phyloP scores from a whole-genome alignment of 2,113 vertebrate genomes.

The Cyanoramphus novaezelandiae region DNA sequence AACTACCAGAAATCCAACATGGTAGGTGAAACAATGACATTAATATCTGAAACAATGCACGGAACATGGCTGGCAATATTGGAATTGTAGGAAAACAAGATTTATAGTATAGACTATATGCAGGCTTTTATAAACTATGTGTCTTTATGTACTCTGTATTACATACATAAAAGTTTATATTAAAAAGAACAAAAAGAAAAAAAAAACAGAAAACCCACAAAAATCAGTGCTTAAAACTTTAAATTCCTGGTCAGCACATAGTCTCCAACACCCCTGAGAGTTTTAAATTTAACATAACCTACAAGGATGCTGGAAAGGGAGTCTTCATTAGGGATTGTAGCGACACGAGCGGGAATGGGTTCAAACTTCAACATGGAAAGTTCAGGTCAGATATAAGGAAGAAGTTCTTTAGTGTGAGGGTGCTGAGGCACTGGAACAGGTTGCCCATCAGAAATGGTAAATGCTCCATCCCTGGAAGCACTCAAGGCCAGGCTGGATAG shows the following conservation, averaged over 20 bases:
- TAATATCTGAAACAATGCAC: background rate
- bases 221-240: background rate
- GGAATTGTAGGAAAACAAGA: background rate
- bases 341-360: background rate
- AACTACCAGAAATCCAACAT: slow-evolving; percentile 60
- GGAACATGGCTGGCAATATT: background rate
- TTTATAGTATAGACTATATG: background rate
- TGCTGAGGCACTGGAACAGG: background rate
- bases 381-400: background rate
- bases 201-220: background rate
- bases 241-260: background rate
- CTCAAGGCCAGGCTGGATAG: background rate
- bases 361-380: background rate
- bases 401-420: background rate
- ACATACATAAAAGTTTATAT: background rate
- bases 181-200: background rate
- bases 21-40: background rate
- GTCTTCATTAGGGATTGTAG: background rate
- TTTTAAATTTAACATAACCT: background rate
- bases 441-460: background rate
- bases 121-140: background rate
- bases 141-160: background rate
- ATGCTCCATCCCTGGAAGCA: background rate
- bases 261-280: background rate
- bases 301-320: background rate